Conservation (phyloP, 2,888 invertebrate genomes). For the Nycteola revayana region DNA sequence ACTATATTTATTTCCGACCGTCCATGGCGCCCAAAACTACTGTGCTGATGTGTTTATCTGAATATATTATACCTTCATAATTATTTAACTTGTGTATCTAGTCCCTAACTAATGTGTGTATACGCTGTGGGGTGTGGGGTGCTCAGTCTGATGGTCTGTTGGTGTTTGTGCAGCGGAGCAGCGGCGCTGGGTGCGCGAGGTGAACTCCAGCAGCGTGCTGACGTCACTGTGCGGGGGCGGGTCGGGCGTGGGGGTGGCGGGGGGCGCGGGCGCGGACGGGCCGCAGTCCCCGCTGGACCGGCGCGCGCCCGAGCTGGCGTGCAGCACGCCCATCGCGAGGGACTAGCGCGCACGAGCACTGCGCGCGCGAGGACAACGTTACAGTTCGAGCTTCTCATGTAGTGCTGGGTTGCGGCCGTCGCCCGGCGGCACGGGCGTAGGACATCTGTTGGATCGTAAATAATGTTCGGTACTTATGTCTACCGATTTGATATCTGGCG, state of each 20-base stretch:
- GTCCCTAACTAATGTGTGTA: too few relatives aligned
- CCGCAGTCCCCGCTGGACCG: slow-evolving; percentile 33
- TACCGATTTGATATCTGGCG: too few relatives aligned
- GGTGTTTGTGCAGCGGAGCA: slow-evolving; percentile 64
- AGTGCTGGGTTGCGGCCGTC: background rate
- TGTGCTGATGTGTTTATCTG: too few relatives aligned
- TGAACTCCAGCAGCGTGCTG: slow-evolving; percentile 66
- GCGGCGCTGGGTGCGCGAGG: slow-evolving; percentile 72
- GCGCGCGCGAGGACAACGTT: background rate
- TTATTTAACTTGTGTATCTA: too few relatives aligned
- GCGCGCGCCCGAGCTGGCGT: slow-evolving; percentile 50
- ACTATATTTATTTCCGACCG: too few relatives aligned
- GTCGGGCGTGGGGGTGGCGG: slow-evolving; percentile 10
- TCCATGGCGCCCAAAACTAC: too few relatives aligned
- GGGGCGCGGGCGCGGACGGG: slow-evolving; percentile 10
- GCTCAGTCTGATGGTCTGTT: slow-evolving; percentile 1
- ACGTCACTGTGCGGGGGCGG: slow-evolving; percentile 47
- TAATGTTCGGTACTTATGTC: too few relatives aligned
- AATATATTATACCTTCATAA: too few relatives aligned
- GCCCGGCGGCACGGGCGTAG: background rate
- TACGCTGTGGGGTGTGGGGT: too few relatives aligned
- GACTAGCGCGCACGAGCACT: slow-evolving; percentile 42
- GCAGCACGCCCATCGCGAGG: slow-evolving; percentile 70
- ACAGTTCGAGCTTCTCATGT: slow-evolving; percentile 3
- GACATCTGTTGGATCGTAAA: too few relatives aligned